phyloP scores from a whole-genome alignment of 2,888 invertebrate species.

The Dryomyza anilis region DNA sequence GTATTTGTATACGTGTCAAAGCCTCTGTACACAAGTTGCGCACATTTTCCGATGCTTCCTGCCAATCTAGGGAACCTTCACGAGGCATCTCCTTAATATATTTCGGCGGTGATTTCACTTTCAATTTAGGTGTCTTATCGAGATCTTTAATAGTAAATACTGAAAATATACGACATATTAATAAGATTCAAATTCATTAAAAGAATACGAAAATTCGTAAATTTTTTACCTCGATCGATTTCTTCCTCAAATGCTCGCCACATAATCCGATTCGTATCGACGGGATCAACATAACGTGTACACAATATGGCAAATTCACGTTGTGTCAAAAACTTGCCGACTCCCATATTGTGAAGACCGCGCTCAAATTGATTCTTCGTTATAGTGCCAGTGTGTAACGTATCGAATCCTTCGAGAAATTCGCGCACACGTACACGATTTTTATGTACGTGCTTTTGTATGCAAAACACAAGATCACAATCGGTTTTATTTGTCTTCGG shows the following conservation, averaged over 20 bases:
- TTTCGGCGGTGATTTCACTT: slow-evolving; percentile 65
- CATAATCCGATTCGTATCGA: slow-evolving; percentile 70
- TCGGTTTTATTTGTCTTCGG: slow-evolving; percentile 43
- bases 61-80: slow-evolving; percentile 64
- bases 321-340: slow-evolving; percentile 67
- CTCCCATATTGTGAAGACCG: slow-evolving; percentile 70
- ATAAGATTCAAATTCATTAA: no score
- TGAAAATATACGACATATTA: no score
- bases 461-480: slow-evolving; percentile 55
- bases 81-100: slow-evolving; percentile 63
- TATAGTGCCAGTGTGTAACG: slow-evolving; percentile 71
- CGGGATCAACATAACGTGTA: slow-evolving; percentile 73
- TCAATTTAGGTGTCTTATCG: slow-evolving; percentile 70
- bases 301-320: slow-evolving; percentile 70
- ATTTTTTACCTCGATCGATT: slow-evolving; percentile 75
- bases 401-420: slow-evolving; percentile 76
- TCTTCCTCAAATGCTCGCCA: slow-evolving; percentile 81
- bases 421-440: slow-evolving; percentile 70
- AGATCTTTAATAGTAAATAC: slow-evolving; percentile 71
- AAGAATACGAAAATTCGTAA: no score
- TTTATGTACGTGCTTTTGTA: slow-evolving; percentile 72
- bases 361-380: slow-evolving; percentile 74
- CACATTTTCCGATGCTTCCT: slow-evolving; percentile 46
- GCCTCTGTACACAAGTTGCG: slow-evolving; percentile 69
- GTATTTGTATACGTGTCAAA: slow-evolving; percentile 68